These are phyloP conservation scores for Hozukius guyotensis DNA, from an alignment of 2,797 vertebrate genomes.

Conservation along the genomic window DNA sequence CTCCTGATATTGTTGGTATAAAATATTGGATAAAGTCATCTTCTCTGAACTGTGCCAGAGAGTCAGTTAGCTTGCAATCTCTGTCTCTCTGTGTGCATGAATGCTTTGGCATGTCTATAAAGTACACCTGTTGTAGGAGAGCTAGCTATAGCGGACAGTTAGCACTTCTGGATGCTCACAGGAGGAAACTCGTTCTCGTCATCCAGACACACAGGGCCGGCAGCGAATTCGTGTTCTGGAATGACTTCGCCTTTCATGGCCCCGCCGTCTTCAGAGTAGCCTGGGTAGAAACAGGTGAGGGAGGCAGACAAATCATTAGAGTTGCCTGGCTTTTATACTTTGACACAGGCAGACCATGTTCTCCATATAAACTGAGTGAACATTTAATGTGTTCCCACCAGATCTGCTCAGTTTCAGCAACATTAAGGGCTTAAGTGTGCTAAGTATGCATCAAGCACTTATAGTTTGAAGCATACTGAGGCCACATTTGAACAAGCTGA, in stretches of 20 bases:
- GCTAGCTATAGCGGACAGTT: slow-evolving; percentile 53
- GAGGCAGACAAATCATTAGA: background rate
- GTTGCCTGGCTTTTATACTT: background rate
- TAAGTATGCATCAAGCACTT: background rate
- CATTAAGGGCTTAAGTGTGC: background rate
- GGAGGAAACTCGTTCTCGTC: slow-evolving; percentile 97
- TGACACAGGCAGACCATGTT: background rate
- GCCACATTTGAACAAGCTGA: background rate
- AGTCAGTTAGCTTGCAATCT: background rate
- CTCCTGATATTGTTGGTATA: background rate
- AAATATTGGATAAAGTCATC: too few relatives aligned
- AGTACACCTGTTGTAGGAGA: background rate
- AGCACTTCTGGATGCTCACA: slow-evolving; percentile 92
- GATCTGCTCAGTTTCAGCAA: background rate
- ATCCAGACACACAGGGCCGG: slow-evolving; percentile 92
- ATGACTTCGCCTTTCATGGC: slow-evolving; percentile 92
- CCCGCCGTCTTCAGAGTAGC: slow-evolving; percentile 94
- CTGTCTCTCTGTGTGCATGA: background rate
- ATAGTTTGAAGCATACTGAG: background rate
- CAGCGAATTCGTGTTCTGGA: slow-evolving; percentile 95
- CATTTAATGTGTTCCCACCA: background rate
- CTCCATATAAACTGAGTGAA: background rate
- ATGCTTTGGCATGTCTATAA: background rate
- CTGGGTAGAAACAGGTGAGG: slow-evolving; percentile 67
- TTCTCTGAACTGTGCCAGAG: background rate